Evolutionary conservation across 53 echinoderm and acorn worm genomes (phyloP).

Genomic region (Stichopus horrens): DNA sequence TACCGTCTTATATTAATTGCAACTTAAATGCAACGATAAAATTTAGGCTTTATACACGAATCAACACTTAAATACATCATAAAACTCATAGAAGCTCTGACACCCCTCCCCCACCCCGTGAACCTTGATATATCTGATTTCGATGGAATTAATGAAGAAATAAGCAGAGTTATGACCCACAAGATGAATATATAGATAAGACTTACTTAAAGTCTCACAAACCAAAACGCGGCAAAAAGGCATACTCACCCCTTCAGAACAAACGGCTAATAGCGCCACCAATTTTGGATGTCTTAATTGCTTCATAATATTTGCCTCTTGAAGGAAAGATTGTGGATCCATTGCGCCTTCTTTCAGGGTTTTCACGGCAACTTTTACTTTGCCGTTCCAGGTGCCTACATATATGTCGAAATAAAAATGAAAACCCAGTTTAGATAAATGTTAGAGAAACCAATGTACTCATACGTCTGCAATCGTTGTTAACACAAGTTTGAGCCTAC

Average conservation of each 20-base stretch:
- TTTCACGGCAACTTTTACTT: conserved; percentile 91
- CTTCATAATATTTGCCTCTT: conserved; percentile 99
- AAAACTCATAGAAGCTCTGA: no score
- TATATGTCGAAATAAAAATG: background rate
- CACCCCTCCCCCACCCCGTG: no score
- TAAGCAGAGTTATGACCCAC: background rate
- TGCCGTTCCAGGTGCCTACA: conserved; percentile 91
- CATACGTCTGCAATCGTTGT: no score
- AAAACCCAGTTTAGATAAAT: background rate
- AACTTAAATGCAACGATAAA: no score
- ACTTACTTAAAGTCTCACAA: background rate
- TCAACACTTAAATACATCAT: no score
- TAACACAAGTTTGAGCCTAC: no score
- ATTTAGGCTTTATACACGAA: no score
- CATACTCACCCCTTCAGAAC: conserved; percentile 90
- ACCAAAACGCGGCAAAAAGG: background rate
- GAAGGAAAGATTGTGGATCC: conserved; percentile 91
- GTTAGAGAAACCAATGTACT: background rate
- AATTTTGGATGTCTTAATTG: conserved; percentile 91
- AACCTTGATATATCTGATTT: no score
- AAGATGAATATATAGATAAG: background rate
- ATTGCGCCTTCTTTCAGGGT: conserved; percentile 95
- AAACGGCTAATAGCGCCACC: conserved; percentile 88
- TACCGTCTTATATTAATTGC: no score
- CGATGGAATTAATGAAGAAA: no score